These are phyloP conservation scores for Monoplex corrugatus DNA, from an alignment of 2,888 invertebrate species.

Conservation along the genomic window DNA sequence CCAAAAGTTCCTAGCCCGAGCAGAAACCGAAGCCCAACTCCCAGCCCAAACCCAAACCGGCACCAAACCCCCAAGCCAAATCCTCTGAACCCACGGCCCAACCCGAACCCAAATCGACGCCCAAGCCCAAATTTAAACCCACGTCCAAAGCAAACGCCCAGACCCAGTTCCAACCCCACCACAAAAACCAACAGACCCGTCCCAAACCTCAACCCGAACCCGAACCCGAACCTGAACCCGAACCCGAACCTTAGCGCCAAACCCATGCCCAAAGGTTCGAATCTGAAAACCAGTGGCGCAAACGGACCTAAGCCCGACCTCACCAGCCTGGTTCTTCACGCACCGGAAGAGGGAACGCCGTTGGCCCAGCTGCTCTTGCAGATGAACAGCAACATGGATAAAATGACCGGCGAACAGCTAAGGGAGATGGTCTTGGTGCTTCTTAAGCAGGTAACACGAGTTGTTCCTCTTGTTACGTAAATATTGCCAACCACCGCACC, in stretches of 20 bases:
- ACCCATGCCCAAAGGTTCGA: not conserved
- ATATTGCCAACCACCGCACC: too few relatives aligned
- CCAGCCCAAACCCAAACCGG: not conserved
- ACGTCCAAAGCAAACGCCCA: not conserved
- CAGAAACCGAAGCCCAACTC: not conserved
- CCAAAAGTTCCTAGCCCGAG: not conserved
- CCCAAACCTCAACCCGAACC: not conserved
- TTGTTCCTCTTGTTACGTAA: too few relatives aligned
- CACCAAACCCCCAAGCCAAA: not conserved
- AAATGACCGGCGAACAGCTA: not conserved
- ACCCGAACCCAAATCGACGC: not conserved
- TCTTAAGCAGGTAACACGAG: constrained; percentile 8
- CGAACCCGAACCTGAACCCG: not conserved
- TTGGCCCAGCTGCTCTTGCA: not conserved
- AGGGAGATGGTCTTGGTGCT: constrained; percentile 28
- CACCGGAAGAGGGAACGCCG: not conserved
- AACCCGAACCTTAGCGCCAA: not conserved
- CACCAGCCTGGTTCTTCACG: not conserved
- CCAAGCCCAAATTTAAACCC: not conserved
- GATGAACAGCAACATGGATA: not conserved
- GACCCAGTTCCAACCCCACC: not conserved
- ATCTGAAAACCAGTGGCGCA: not conserved
- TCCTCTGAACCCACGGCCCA: not conserved
- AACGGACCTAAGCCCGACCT: not conserved
- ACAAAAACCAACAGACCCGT: not conserved